Evolutionary conservation across 2,888 invertebrate species (phyloP), one percentile per base, ranked within the genome.

Genomic region (Leptothorax acervorum): DNA sequence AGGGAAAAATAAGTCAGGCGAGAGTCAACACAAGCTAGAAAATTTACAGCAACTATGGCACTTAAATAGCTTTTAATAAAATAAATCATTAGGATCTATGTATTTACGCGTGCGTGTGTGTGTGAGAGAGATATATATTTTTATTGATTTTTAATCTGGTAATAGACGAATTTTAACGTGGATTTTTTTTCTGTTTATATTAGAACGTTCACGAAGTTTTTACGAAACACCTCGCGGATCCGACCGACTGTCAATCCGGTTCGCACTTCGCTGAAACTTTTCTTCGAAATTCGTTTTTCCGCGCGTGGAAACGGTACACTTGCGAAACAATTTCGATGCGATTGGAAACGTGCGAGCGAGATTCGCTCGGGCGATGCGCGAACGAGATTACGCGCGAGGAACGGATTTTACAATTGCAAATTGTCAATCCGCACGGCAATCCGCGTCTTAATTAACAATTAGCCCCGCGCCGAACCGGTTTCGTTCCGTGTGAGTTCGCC

Each of bases 361-460:
- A 57, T 48, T 42, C 71, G 70, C 62, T 31, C 53, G 65, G 35
- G 45, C 60, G 82, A 45, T 31, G 18, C 88, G 88, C 87, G 85
- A 84, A 86, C 84, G 85, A 87, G 85, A 85, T 90, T 89, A 90
- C 91, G 83, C 81, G 66, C 45, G 70, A 70, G 73, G 70, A 63
- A 86, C 89, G 75, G 79, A 74, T 89, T 92, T 92, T 91, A 90
- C 91, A 86, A 84, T 90, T 90, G 90, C 89, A 92, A 92, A 94
- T 94, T 93, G 93, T 90, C 93, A 94, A 94, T 94, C 90, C 90
- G 83, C 86, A 63, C 83, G 81, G 88, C 92, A 92, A 93, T 93
- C 89, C 83, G 60, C 73, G 85, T 89, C 89, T 87, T 90, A 90
- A 88, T 91, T 88, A 89, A 90, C 92, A 87, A 91, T 90, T 85